phyloP scores from a whole-genome alignment of 2,797 vertebrate genomes.

The Rhabdomys pumilio region DNA sequence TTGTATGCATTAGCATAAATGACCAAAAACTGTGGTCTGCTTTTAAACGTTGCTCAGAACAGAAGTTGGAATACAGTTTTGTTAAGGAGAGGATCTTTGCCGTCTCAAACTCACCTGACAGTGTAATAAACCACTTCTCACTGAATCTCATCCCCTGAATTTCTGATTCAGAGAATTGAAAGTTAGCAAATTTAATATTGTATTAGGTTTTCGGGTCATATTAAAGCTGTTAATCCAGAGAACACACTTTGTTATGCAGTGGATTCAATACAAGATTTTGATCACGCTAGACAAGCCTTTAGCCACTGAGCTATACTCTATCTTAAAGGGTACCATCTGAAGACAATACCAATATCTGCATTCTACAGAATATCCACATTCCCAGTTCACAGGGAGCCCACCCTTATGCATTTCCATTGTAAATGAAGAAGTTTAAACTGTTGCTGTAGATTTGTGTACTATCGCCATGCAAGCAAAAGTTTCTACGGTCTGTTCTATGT shows the following conservation, averaged over 20 bases:
- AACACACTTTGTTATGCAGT: not conserved
- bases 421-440: not conserved
- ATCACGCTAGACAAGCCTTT: not conserved
- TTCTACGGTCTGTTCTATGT: not conserved
- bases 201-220: not conserved
- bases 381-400: not conserved
- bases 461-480: not conserved
- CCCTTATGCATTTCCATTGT: not conserved
- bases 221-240: not conserved
- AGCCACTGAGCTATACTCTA: not conserved
- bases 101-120: not conserved
- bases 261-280: not conserved
- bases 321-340: not conserved
- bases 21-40: not conserved
- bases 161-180: not conserved
- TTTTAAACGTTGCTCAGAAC: not conserved
- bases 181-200: not conserved
- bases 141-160: not conserved
- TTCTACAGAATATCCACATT: slow-evolving; percentile 11
- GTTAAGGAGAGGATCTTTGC: not conserved
- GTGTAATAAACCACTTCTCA: not conserved
- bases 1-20: not conserved
- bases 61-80: not conserved
- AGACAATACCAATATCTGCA: not conserved
- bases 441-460: not conserved